A percentile compares a stretch with the other conserved stretches of the same genome.
Evolutionary conservation across 2,113 vertebrate species (phyloP).

Genomic region (Rhinichthys klamathensis): DNA sequence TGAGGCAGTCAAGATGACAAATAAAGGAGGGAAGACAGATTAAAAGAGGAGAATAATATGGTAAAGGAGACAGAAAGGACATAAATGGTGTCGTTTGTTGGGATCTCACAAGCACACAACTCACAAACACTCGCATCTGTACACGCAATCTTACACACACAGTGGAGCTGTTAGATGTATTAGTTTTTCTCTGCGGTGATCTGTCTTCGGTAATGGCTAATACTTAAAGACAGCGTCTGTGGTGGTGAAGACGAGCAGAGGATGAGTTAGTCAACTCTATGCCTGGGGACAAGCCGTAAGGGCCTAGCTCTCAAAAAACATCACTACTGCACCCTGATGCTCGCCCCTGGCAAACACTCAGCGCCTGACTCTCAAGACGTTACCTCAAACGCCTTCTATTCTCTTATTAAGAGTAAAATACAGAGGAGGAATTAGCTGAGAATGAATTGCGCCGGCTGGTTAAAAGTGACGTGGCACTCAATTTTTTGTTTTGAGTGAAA

Average conservation of each 20-base stretch:
- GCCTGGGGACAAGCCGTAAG: conserved; percentile 53
- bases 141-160: background rate
- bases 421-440: background rate
- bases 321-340: conserved; percentile 29
- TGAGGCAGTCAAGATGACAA: conserved; percentile 19
- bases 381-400: conserved; percentile 26
- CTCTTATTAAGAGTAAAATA: conserved; percentile 18
- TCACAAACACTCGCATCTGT: background rate
- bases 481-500: background rate
- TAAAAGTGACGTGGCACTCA: background rate
- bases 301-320: conserved; percentile 21
- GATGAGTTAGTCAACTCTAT: conserved; percentile 49
- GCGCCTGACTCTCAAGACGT: background rate
- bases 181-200: conserved; percentile 48
- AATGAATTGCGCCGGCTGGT: background rate
- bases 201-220: conserved; percentile 53
- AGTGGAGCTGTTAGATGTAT: conserved; percentile 39
- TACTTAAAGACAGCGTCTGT: conserved; percentile 32
- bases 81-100: conserved; percentile 31
- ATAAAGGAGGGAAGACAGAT: conserved; percentile 43
- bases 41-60: conserved; percentile 39
- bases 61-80: conserved; percentile 9
- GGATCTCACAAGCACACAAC: conserved; percentile 16
- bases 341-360: conserved; percentile 20
- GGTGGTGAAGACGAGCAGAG: conserved; percentile 53